Base-by-base conservation (phyloP, 92 coral and sea anemone species). In the Umimayanthus chanpuru region DNA sequence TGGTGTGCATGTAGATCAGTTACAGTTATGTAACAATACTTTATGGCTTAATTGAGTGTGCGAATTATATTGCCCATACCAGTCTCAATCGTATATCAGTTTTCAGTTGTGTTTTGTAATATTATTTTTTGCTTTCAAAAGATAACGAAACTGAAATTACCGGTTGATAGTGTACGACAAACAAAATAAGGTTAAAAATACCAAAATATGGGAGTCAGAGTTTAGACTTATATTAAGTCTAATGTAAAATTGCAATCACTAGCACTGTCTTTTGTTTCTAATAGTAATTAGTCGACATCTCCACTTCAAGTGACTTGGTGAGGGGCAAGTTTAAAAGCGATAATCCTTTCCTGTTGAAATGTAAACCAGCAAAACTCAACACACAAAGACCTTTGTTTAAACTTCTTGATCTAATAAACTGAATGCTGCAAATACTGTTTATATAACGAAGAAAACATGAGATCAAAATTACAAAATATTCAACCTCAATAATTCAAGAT, bases 281-380 rank as follows among this genome's bases (percentile, higher is more conserved):
- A 16, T 61, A 18, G 68, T 61, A 28, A 29, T 28, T 32, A 26
- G 40, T 9, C 0, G 15, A 2, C 76, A 26, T 72, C 76, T 72
- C 76, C 76, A 28, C 76, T 20, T 72, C 41, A 72, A 72, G 76
- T 72, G 41, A 72, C 76, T 72, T 5, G 39, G 76, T 10, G n/a
- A 26, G 76, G 74, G 12, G 26, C 18, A 70, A 26, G 15, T n/a
- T 26, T 70, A 11, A 70, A 70, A 32, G 38, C 38, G 36, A 29
- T 29, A 72, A 72, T 72, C 76, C 76, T 72, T 72, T 72, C 76
- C 76, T 72, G 76, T 68, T 68, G 73, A 68, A 68, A 68, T 12
- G 15, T 72, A 8, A 28, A 21, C 38, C 40, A 72, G 76, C 5
- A 72, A 72, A 14, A 10, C 40, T 72, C 39, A 16, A 61, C 68